A percentile compares a stretch with the other conserved stretches of the same genome.
These are phyloP conservation scores for Arizona elegans DNA, from an alignment of 2,113 vertebrate species.

Conservation along the genomic window DNA sequence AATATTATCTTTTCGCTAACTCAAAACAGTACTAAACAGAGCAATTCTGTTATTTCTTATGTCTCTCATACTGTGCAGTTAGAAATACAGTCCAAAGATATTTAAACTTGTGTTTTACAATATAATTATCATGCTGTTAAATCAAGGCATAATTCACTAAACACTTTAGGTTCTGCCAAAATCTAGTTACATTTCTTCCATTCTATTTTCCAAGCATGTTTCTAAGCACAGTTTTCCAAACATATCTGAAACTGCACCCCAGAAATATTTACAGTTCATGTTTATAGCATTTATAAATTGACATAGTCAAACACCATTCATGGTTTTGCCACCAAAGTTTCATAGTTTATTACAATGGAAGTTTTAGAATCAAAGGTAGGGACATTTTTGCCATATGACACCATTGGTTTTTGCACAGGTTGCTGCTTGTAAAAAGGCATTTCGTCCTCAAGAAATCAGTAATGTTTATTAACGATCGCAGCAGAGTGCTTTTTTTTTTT, in stretches of 20 bases:
- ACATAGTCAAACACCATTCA: neutral
- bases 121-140: neutral
- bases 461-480: conserved; percentile 70
- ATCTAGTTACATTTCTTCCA: neutral
- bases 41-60: neutral
- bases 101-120: neutral
- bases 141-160: neutral
- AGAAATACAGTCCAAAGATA: neutral
- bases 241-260: neutral
- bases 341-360: neutral
- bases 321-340: neutral
- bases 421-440: conserved; percentile 53
- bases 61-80: neutral
- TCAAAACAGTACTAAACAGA: neutral
- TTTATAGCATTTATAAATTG: conserved; percentile 4
- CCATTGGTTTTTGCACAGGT: conserved; percentile 4
- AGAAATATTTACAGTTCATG: neutral
- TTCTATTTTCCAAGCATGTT: conserved; percentile 2
- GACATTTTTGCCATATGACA: neutral
- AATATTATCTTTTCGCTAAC: neutral
- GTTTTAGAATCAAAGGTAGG: neutral
- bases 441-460: conserved; percentile 70
- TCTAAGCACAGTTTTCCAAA: neutral
- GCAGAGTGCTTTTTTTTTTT: conserved; percentile 69
- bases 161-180: neutral